Base-by-base conservation (phyloP, 2,797 vertebrate genomes). In the Spheniscus humboldti region DNA sequence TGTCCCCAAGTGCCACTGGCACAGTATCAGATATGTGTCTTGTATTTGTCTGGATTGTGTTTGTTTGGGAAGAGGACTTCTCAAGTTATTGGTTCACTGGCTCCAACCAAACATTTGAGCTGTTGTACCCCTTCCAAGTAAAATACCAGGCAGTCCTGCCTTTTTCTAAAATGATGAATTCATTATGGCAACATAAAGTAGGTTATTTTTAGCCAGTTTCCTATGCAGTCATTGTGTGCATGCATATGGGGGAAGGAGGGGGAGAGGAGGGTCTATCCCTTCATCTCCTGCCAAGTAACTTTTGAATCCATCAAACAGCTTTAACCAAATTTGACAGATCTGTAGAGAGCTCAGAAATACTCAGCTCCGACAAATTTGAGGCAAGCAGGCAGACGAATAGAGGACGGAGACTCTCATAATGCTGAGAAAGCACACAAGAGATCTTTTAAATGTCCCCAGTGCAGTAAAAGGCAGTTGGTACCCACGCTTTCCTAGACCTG, bases 241-340 rank as follows among this genome's bases (percentile, higher is more conserved):
- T 59, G 55, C 23, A 18, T 10, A 18, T 1, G 3, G 37, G 17
- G 39, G 1, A 1, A 39, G 4, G 5, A 16, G 41, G 41, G 18
- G 20, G 10, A 8, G 15, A 43, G 15, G n/a, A 63, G 11, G 24
- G 13, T 53, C 62, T 75, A 2, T 57, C 18, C n/a, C 39, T 73
- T 91, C 63, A 88, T 79, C 63, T 90, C 27, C 71, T 82, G 77
- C 37, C 63, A 73, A 90, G 37, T 45, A 78, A 50, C 23, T 94
- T 92, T 43, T 73, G 41, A 79, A 79, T 77, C 69, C 48, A 50
- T 68, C 71, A 81, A 83, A 48, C 7, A 78, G 82, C 13, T 89
- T 82, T 3, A 67, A 87, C 53, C 27, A 45, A 56, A 60, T 73
- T 57, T 47, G 63, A 86, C 0, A 85, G 23, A 45, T 39, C 31